Conservation (phyloP, 2,113 vertebrate genomes). For the Hystrix cristata region DNA sequence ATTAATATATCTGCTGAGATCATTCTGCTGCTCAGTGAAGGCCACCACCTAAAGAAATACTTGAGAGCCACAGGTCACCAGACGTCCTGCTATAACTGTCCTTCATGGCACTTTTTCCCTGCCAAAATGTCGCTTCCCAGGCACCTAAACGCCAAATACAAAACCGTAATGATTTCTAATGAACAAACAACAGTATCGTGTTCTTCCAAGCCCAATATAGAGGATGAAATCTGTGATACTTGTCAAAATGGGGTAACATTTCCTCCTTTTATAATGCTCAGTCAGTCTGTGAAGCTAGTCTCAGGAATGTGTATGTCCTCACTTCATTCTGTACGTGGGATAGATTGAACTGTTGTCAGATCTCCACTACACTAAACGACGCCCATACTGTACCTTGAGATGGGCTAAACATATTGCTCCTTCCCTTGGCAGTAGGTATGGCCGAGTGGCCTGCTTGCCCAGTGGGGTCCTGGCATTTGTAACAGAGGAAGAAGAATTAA, state of each 20-base stretch:
- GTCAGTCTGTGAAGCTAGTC: neutral
- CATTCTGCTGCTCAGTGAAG: neutral
- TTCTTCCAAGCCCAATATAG: neutral
- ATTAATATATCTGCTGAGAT: neutral
- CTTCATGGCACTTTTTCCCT: neutral
- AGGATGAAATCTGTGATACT: neutral
- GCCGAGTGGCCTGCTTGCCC: neutral
- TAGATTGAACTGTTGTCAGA: neutral
- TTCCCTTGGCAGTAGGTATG: neutral
- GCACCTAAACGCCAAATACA: neutral
- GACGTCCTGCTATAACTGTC: rapidly evolving
- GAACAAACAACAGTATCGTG: neutral
- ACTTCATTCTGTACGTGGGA: neutral
- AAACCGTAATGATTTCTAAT: neutral
- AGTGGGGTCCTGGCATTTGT: neutral
- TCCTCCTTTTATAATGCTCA: neutral
- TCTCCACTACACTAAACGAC: neutral
- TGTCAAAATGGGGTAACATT: neutral
- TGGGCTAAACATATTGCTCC: neutral
- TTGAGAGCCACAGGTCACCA: neutral
- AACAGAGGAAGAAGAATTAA: neutral
- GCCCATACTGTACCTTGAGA: neutral
- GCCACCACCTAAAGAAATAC: neutral
- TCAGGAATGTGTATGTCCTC: rapidly evolving
- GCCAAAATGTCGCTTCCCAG: too few relatives aligned